phyloP scores from a whole-genome alignment of 2,113 vertebrate genomes.

The Philantomba maxwellii region DNA sequence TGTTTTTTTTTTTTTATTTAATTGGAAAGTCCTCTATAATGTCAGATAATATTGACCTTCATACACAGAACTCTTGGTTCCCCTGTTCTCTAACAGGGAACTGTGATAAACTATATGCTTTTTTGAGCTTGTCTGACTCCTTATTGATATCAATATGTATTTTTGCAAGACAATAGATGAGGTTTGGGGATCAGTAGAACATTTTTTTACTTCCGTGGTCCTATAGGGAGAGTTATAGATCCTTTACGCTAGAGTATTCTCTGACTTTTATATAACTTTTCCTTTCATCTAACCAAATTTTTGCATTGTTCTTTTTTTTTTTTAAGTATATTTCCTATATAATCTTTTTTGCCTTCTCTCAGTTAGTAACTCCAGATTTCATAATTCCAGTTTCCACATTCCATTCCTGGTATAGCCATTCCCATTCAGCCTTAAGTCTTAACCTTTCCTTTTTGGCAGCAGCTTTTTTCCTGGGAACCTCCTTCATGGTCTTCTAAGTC shows the following conservation, averaged over 20 bases:
- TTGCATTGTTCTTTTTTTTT: slow-evolving; percentile 48
- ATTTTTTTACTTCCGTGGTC: background rate
- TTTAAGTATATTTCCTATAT: background rate
- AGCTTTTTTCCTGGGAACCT: slow-evolving; percentile 45
- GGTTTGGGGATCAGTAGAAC: background rate
- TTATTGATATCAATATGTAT: background rate
- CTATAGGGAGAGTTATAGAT: background rate
- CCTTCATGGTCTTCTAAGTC: slow-evolving; percentile 8
- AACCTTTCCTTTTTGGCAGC: slow-evolving; percentile 25
- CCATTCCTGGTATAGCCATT: slow-evolving; percentile 28
- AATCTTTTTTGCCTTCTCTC: slow-evolving; percentile 16
- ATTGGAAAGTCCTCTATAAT: background rate
- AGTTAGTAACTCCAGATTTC: slow-evolving; percentile 21
- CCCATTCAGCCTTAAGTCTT: slow-evolving; percentile 21
- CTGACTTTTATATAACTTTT: slow-evolving; percentile 27
- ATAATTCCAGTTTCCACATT: slow-evolving; percentile 47
- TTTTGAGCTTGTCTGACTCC: background rate
- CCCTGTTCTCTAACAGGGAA: background rate
- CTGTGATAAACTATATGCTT: background rate
- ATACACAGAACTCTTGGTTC: background rate
- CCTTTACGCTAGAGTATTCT: background rate
- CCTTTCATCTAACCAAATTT: slow-evolving; percentile 4
- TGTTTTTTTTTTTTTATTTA: background rate
- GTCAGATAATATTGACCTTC: background rate
- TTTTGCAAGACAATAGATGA: slow-evolving; percentile 25